phyloP scores from a whole-genome alignment of 2,113 vertebrate genomes.

The Aphyosemion australe region DNA sequence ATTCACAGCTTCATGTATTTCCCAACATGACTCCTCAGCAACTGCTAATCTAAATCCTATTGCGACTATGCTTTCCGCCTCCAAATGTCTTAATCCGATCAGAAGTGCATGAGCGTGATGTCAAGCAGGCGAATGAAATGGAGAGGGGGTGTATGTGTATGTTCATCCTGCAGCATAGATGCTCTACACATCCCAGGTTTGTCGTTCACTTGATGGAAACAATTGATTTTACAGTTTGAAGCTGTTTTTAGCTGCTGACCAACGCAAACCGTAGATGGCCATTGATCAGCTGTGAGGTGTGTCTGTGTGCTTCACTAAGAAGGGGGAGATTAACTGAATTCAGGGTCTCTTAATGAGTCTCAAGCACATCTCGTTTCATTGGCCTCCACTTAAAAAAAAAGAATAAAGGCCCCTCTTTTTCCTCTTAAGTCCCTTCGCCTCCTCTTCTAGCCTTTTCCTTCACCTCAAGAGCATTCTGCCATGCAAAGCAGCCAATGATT shows the following conservation, averaged over 20 bases:
- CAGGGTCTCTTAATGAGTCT: slow-evolving; percentile 50
- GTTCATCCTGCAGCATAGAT: slow-evolving; percentile 27
- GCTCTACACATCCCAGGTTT: slow-evolving; percentile 7
- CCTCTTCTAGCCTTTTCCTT: slow-evolving; percentile 34
- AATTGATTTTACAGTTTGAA: not conserved
- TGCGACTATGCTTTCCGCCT: slow-evolving; percentile 14
- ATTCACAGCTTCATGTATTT: slow-evolving; percentile 15
- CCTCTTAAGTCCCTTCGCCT: slow-evolving; percentile 30
- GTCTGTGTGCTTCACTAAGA: not conserved
- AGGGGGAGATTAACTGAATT: slow-evolving; percentile 39
- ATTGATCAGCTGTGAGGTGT: slow-evolving; percentile 23
- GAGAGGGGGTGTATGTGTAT: slow-evolving; percentile 27
- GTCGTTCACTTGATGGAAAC: slow-evolving; percentile 17
- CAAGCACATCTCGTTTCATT: slow-evolving; percentile 59
- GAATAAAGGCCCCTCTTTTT: slow-evolving; percentile 16
- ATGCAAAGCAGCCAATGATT: slow-evolving; percentile 32
- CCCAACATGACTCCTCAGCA: slow-evolving; percentile 17
- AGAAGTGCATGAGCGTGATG: slow-evolving; percentile 34
- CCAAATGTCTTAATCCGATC: slow-evolving; percentile 48
- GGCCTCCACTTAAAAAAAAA: slow-evolving; percentile 37
- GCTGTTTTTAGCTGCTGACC: slow-evolving; percentile 6
- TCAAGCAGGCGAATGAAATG: slow-evolving; percentile 28
- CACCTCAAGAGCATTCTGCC: slow-evolving; percentile 36
- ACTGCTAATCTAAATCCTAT: slow-evolving; percentile 42
- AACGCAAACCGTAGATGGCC: slow-evolving; percentile 1